Percentiles rank a stretch among this genome's conserved stretches.
Conservation (phyloP, 2,797 vertebrate genomes). For the Falco biarmicus region DNA sequence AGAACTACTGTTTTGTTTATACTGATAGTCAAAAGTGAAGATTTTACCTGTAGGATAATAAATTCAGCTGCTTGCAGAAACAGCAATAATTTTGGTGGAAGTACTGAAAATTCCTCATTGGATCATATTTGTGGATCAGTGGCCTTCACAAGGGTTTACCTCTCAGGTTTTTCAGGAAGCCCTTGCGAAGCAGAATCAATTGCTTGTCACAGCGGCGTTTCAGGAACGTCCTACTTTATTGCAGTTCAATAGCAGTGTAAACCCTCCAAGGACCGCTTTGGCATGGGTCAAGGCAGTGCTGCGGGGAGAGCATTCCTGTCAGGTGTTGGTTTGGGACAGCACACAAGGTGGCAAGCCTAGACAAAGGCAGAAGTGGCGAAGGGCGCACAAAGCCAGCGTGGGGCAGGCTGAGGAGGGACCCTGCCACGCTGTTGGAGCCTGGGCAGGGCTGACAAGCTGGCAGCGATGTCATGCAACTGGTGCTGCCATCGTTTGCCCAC, state of each 20-base stretch:
- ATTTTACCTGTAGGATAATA: background rate
- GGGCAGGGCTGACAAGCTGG: background rate
- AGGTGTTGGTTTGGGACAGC: background rate
- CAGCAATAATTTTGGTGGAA: background rate
- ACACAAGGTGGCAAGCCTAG: background rate
- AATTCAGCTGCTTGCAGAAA: background rate
- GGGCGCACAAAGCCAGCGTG: rapidly evolving
- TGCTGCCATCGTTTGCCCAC: background rate
- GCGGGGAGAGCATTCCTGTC: background rate
- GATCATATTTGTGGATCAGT: background rate
- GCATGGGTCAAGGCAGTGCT: background rate
- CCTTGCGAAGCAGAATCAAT: rapidly evolving
- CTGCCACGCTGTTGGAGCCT: rapidly evolving
- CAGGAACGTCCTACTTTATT: background rate
- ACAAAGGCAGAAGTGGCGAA: background rate
- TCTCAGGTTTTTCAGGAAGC: background rate
- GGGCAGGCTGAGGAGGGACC: background rate
- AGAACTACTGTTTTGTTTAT: background rate
- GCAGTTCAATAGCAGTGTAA: background rate
- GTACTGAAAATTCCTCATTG: background rate
- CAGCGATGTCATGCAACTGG: rapidly evolving
- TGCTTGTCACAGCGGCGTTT: rapidly evolving
- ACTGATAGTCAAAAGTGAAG: background rate
- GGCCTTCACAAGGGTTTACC: rapidly evolving
- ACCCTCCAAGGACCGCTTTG: background rate